Evolutionary conservation across 1,140 invertebrate species (phyloP).

Genomic region (Tetraneura akinire): DNA sequence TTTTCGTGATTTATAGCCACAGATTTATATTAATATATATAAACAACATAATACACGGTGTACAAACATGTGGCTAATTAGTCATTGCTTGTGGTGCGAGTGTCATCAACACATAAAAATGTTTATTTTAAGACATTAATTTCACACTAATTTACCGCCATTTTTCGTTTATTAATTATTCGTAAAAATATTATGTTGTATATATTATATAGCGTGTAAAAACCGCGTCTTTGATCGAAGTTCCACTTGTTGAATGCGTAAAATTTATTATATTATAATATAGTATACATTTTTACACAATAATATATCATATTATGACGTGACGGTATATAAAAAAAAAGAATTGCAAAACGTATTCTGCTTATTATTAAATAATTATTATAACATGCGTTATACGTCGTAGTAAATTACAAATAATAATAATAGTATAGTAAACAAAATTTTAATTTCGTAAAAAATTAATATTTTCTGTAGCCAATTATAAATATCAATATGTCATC

Average conservation of each 20-base stretch:
- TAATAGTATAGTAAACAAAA: too few species aligned
- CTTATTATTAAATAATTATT: too few species aligned
- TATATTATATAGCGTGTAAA: not conserved
- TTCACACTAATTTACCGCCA: constrained; percentile 33
- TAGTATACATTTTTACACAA: too few species aligned
- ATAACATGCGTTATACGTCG: too few species aligned
- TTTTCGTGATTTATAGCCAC: constrained; percentile 1
- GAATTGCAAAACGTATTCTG: not conserved
- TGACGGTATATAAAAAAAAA: not conserved
- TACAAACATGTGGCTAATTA: constrained; percentile 21
- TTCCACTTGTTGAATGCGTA: constrained; percentile 10
- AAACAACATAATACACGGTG: too few species aligned
- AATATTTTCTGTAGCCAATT: too few species aligned
- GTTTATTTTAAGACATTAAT: constrained; percentile 28
- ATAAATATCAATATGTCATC: too few species aligned
- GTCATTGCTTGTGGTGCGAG: not conserved
- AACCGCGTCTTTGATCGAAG: not conserved
- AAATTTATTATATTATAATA: too few species aligned
- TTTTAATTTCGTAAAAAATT: too few species aligned
- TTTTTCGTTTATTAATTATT: not conserved
- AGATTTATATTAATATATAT: not conserved
- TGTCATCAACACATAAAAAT: not conserved
- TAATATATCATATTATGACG: too few species aligned
- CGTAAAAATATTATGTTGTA: not conserved
- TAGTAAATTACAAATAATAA: too few species aligned